These are phyloP conservation scores for Chloropsis cyanopogon DNA, from an alignment of 2,113 vertebrate species.

Conservation along the genomic window DNA sequence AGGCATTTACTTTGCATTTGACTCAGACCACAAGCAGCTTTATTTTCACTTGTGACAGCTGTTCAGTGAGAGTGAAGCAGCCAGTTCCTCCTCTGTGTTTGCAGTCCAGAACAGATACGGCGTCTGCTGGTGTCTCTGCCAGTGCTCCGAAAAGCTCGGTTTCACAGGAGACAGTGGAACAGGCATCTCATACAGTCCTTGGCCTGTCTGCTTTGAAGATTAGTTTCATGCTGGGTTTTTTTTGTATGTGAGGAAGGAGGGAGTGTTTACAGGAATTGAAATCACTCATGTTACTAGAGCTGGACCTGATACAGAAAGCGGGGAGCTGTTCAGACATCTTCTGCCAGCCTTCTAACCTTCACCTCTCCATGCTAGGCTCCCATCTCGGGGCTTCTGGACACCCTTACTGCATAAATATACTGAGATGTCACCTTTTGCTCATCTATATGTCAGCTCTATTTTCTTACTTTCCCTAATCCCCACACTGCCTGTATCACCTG, in stretches of 20 bases:
- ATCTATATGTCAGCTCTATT: neutral
- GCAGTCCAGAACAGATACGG: neutral
- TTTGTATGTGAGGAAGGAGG: neutral
- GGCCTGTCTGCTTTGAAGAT: neutral
- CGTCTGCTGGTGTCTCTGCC: neutral
- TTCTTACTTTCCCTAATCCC: neutral
- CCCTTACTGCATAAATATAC: neutral
- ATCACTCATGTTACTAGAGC: neutral
- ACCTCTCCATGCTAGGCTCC: neutral
- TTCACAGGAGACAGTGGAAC: neutral
- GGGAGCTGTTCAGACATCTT: neutral
- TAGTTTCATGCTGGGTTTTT: neutral
- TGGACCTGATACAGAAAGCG: neutral
- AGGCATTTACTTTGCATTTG: conserved; percentile 8
- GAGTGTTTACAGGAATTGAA: neutral
- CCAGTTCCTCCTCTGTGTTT: neutral
- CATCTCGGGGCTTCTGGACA: neutral
- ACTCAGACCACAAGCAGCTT: conserved; percentile 16
- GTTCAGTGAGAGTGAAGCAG: conserved; percentile 19
- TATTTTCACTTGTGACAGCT: conserved; percentile 39
- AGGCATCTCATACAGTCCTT: neutral
- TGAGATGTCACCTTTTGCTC: neutral
- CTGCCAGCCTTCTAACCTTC: neutral
- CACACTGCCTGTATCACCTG: neutral
- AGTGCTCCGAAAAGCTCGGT: neutral